Percentiles rank a stretch among this genome's conserved stretches.
These are phyloP conservation scores for Stictonetta naevosa DNA, from an alignment of 2,113 vertebrate species.

Conservation along the genomic window DNA sequence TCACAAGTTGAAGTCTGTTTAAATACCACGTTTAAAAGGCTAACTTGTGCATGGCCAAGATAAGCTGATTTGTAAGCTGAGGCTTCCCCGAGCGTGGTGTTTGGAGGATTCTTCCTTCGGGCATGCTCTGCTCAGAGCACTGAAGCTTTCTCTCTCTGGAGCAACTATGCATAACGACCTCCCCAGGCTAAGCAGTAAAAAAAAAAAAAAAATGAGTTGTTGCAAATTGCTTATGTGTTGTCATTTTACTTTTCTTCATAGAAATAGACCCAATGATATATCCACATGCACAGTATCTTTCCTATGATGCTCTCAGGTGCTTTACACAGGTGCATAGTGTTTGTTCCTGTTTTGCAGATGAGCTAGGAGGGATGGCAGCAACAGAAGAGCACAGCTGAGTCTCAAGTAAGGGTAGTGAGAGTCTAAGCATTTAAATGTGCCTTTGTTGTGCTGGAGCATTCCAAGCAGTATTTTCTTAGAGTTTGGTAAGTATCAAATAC, in stretches of 20 bases:
- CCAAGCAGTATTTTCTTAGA: background rate
- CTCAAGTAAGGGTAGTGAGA: background rate
- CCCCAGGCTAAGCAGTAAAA: background rate
- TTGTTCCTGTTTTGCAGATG: background rate
- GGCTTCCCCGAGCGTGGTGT: background rate
- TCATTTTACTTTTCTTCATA: background rate
- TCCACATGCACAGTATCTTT: background rate
- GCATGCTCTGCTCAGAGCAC: background rate
- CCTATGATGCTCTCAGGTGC: background rate
- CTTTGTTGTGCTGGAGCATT: background rate
- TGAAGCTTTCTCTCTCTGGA: background rate
- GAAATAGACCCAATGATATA: background rate
- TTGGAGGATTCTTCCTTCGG: background rate
- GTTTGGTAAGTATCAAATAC: background rate
- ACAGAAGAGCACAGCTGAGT: background rate
- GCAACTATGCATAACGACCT: background rate
- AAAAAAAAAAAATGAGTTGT: background rate
- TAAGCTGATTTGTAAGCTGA: constrained; percentile 45
- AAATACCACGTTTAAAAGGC: background rate
- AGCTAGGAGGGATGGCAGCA: background rate
- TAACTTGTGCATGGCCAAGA: constrained; percentile 31
- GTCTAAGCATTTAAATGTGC: background rate
- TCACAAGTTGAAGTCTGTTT: background rate
- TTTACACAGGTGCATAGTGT: background rate
- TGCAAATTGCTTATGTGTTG: background rate